Conservation (phyloP, 2,888 invertebrate species). For the Amaurobius ferox region DNA sequence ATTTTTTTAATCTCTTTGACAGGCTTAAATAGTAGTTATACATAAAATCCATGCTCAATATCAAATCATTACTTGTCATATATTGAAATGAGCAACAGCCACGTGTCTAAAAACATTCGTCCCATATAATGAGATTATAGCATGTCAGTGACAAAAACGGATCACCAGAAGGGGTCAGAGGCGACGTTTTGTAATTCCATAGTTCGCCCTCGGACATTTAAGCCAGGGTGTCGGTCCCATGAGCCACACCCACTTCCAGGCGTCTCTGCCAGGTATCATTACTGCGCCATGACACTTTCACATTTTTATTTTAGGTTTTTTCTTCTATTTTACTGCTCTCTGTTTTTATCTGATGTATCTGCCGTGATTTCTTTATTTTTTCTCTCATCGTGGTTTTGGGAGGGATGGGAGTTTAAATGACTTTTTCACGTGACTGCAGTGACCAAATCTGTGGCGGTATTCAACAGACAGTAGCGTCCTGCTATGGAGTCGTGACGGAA, state of each 20-base stretch:
- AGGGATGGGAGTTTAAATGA: constrained; percentile 34
- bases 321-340: neutral
- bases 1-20: no score
- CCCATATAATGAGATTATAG: constrained; percentile 14
- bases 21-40: no score
- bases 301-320: constrained; percentile 13
- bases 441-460: constrained; percentile 32
- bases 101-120: neutral
- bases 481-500: neutral
- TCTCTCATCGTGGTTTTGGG: constrained; percentile 15
- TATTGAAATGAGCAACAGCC: neutral
- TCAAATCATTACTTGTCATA: no score
- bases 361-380: constrained; percentile 44
- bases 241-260: constrained; percentile 46
- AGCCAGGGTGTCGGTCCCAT: constrained; percentile 42
- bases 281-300: constrained; percentile 26
- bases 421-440: constrained; percentile 56
- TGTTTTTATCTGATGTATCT: constrained; percentile 45
- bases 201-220: constrained; percentile 37
- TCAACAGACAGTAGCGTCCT: constrained; percentile 50
- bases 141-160: constrained; percentile 35
- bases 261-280: constrained; percentile 28
- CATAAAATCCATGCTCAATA: no score
- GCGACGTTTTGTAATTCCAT: constrained; percentile 37
- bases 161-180: constrained; percentile 37